These are phyloP conservation scores for western clawed frog (Xenopus tropicalis) DNA, from an alignment of 2,113 vertebrate species.

Conservation along the genomic window DNA sequence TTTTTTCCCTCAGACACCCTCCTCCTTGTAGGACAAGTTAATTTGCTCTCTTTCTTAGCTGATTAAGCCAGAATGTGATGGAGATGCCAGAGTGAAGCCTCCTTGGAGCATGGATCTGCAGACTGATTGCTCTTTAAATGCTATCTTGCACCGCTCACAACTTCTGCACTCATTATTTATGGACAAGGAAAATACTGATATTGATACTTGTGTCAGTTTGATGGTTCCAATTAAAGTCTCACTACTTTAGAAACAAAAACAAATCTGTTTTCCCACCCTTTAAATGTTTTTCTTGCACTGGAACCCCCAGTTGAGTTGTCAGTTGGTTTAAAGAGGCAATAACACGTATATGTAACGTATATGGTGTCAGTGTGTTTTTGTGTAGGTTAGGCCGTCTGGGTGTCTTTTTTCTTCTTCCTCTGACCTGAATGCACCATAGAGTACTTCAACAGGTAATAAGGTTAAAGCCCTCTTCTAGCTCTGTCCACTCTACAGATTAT, in stretches of 20 bases:
- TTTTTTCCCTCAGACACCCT: conserved; percentile 10
- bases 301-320: no score
- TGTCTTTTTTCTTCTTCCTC: no score
- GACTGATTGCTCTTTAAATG: conserved; percentile 40
- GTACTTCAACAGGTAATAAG: no score
- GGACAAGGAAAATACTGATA: conserved; percentile 37
- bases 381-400: no score
- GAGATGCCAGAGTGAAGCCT: conserved; percentile 22
- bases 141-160: conserved; percentile 17
- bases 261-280: not conserved
- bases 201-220: conserved; percentile 34
- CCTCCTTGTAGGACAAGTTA: conserved; percentile 38
- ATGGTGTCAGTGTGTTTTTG: no score
- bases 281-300: no score
- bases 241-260: not conserved
- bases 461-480: no score
- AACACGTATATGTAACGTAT: no score
- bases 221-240: conserved; percentile 30
- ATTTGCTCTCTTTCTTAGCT: conserved; percentile 41
- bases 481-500: no score
- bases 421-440: no score
- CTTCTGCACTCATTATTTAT: conserved; percentile 37
- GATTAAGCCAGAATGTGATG: conserved; percentile 38
- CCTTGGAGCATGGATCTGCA: conserved; percentile 35
- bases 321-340: no score